Evolutionary conservation across 2,113 vertebrate species (phyloP).

Genomic region (Pavo muticus): DNA sequence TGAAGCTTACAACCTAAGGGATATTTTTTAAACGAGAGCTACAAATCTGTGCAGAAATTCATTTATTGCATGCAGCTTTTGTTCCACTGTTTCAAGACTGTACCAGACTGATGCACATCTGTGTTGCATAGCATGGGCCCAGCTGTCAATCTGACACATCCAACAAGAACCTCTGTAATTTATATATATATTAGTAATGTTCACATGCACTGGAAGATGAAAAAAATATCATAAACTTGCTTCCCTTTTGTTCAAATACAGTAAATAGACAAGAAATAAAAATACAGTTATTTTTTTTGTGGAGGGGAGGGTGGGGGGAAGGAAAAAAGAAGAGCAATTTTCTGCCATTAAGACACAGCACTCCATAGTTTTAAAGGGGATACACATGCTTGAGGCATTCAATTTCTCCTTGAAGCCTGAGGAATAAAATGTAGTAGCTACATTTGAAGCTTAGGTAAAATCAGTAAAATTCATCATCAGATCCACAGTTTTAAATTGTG

Average conservation of each 20-base stretch:
- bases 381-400: background rate
- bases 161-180: background rate
- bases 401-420: background rate
- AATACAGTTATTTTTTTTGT: background rate
- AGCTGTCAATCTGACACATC: background rate
- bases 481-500: background rate
- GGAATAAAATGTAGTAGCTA: background rate
- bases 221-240: background rate
- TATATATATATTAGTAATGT: background rate
- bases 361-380: background rate
- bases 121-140: fast-evolving
- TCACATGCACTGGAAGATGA: background rate
- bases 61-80: slow-evolving; percentile 6
- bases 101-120: background rate
- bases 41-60: slow-evolving; percentile 21
- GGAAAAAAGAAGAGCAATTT: background rate
- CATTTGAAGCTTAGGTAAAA: background rate
- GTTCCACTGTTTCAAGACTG: background rate
- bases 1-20: background rate
- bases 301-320: background rate
- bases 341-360: background rate
- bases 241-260: background rate
- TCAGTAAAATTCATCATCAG: background rate
- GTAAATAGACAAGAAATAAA: background rate
- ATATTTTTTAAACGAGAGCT: background rate